Evolutionary conservation across 2,888 invertebrate species (phyloP), one percentile per base, ranked within the genome.

Genomic region (Dendrolimus houi): DNA sequence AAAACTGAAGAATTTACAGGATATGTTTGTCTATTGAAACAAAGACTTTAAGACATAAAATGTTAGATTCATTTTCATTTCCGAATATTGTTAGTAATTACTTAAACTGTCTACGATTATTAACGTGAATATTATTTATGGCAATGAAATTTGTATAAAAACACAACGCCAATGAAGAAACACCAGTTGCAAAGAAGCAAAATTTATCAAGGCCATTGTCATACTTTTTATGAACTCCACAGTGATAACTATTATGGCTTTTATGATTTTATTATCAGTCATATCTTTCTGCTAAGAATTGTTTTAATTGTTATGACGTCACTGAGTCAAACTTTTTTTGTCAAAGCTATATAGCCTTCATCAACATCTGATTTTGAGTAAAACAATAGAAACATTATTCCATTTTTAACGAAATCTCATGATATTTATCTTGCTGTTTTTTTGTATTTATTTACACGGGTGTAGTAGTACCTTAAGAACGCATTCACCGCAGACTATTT

Each of bases 131-230:
- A 65, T 69, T 68, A 69, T 75, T 71, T 68, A 71, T 68, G 68
- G 68, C 73, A 29, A 72, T 69, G 68, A 72, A 72, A 70, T 68
- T 62, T 54, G 55, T 56, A 70, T 64, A 79, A 81, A 79, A 81
- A 78, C 69, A 29, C 29, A 6, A 29, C 29, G 29, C 29, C 29
- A 29, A 29, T 53, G 67, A 78, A 70, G 79, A 81, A 81, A 80
- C 80, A 70, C 62, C 67, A 66, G 62, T 72, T 70, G 72, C 72
- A 76, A 70, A 69, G 65, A 70, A 70, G 71, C 66, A 74, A 65
- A 74, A 74, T 75, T 71, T 75, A 3, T 29, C 29, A 29, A 29
- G 29, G 29, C 29, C 29, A 29, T 47, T 47, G 47, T 47, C 47
- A 8, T 47, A 47, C 78, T 75, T 81, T 81, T 29, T 29, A 29